Evolutionary conservation across 1,140 invertebrate species (phyloP).

Genomic region (Trinorchestia longiramus): DNA sequence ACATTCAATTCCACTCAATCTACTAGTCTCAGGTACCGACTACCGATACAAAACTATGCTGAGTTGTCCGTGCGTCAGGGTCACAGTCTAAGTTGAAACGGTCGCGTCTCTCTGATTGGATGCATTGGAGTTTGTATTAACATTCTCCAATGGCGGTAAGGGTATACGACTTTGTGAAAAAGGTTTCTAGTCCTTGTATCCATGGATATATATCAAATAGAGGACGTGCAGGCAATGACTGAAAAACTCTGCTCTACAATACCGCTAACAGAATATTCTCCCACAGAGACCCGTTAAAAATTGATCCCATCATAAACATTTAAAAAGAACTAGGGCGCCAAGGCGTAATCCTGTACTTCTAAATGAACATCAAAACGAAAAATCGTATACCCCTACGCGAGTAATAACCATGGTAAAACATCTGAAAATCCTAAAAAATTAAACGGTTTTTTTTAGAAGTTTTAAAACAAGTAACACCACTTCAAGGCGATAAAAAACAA

Average conservation of each 20-base stretch:
- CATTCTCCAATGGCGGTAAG: background rate
- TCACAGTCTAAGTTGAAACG: background rate
- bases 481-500: background rate
- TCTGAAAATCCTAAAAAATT: background rate
- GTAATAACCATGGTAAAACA: background rate
- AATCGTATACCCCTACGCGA: background rate
- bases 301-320: background rate
- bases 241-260: background rate
- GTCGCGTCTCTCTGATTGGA: background rate
- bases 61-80: background rate
- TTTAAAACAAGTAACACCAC: background rate
- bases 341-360: background rate
- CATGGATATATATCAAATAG: background rate
- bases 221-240: background rate
- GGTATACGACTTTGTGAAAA: background rate
- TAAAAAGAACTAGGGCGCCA: background rate
- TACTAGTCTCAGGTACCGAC: background rate
- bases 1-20: background rate
- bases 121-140: background rate
- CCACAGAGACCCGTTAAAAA: background rate
- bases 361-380: background rate
- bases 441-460: background rate
- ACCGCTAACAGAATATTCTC: background rate
- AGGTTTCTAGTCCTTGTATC: background rate
- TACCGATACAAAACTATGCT: background rate